Conservation (phyloP, 2,888 invertebrate genomes). For the Anticlea derivata region DNA sequence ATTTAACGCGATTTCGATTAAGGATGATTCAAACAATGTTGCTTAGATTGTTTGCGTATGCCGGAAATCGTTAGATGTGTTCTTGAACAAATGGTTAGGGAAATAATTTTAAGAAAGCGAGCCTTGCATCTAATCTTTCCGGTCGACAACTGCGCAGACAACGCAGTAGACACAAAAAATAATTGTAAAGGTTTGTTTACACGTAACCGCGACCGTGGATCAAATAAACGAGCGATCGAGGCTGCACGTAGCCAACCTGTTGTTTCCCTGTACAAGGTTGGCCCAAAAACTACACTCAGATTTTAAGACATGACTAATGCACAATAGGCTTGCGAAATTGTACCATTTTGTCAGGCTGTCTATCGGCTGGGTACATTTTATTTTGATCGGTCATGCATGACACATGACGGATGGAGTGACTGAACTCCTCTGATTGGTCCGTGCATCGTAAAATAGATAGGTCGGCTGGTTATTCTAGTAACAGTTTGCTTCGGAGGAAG, state of each 20-base stretch:
- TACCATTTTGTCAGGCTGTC: slow-evolving; percentile 39
- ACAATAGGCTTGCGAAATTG: slow-evolving; percentile 66
- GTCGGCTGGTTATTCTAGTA: slow-evolving; percentile 21
- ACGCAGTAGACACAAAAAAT: slow-evolving; percentile 47
- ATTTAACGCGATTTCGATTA: slow-evolving; percentile 53
- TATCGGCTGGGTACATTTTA: too few species aligned
- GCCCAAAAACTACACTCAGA: slow-evolving; percentile 57
- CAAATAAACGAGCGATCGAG: slow-evolving; percentile 67
- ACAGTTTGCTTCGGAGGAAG: slow-evolving; percentile 18
- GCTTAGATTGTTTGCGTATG: slow-evolving; percentile 10
- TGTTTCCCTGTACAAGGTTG: slow-evolving; percentile 61
- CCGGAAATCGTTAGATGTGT: slow-evolving; percentile 27
- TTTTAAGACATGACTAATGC: slow-evolving; percentile 77
- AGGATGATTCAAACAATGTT: slow-evolving; percentile 24
- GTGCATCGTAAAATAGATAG: slow-evolving; percentile 29
- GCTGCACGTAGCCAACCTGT: slow-evolving; percentile 71
- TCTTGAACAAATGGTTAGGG: slow-evolving; percentile 21
- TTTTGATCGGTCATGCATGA: slow-evolving; percentile 11
- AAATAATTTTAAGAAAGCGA: slow-evolving; percentile 30
- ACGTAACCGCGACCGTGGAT: slow-evolving; percentile 63
- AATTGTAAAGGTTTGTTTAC: slow-evolving; percentile 58
- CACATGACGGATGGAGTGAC: slow-evolving; percentile 10
- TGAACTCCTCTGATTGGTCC: slow-evolving; percentile 18
- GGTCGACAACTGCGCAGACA: slow-evolving; percentile 31
- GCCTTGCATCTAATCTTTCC: slow-evolving; percentile 30